A percentile compares a stretch with the other conserved stretches of the same genome.
Evolutionary conservation across 2,797 vertebrate species (phyloP).

Genomic region (Silurus lanzhouensis): DNA sequence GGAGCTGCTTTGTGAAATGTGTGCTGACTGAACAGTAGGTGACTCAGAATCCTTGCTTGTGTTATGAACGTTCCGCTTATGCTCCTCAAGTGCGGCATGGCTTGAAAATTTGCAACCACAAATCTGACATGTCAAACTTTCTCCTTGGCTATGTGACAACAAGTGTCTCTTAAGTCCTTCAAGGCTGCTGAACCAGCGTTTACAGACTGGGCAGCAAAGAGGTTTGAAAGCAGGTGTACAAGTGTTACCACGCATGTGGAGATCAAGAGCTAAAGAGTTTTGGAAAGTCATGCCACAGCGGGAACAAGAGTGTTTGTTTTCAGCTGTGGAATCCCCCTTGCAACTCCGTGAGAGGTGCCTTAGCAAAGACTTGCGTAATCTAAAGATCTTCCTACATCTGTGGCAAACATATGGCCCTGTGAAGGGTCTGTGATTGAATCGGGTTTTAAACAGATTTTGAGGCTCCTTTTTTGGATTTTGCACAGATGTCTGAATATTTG

Average conservation of each 20-base stretch:
- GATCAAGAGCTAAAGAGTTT: constrained; percentile 67
- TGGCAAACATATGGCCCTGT: constrained; percentile 42
- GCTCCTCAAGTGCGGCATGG: constrained; percentile 74
- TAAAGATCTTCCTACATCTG: constrained; percentile 69
- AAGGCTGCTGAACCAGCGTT: constrained; percentile 74
- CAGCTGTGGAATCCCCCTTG: constrained; percentile 56
- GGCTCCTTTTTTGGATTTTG: constrained; percentile 63
- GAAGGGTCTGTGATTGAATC: constrained; percentile 23
- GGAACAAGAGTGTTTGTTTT: constrained; percentile 63
- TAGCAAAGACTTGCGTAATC: constrained; percentile 70
- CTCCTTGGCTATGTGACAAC: constrained; percentile 72
- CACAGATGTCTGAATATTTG: background rate
- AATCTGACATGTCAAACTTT: constrained; percentile 68
- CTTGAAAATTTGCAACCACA: constrained; percentile 72
- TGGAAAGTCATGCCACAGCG: constrained; percentile 73
- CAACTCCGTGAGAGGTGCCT: constrained; percentile 75
- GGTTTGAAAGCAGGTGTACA: constrained; percentile 74
- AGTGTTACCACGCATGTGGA: constrained; percentile 73
- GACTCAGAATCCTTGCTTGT: constrained; percentile 26
- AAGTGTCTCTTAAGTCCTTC: constrained; percentile 77
- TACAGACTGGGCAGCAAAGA: constrained; percentile 76
- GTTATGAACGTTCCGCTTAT: constrained; percentile 73
- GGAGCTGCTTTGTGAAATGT: constrained; percentile 32
- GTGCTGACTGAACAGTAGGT: constrained; percentile 26
- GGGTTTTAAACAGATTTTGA: constrained; percentile 18